Percentiles rank a stretch among this genome's conserved stretches.
Conservation (phyloP, 2,888 invertebrate genomes). For the Chrysolina oricalcia region DNA sequence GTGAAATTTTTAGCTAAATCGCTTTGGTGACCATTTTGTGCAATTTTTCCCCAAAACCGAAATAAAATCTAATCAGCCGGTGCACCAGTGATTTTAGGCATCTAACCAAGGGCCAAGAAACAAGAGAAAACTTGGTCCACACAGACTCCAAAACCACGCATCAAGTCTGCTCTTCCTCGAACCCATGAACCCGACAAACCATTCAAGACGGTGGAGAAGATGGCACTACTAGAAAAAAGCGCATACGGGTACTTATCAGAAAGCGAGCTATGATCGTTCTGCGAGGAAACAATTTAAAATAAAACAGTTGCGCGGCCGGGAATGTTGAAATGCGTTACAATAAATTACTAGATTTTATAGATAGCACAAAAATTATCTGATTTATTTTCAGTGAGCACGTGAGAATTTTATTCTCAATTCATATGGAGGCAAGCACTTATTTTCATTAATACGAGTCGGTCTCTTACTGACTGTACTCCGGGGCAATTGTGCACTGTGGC, state of each 20-base stretch:
- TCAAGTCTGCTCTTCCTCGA: neutral
- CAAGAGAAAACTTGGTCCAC: neutral
- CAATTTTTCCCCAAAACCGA: neutral
- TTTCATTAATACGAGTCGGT: constrained; percentile 54
- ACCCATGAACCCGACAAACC: neutral
- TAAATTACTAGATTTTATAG: constrained; percentile 61
- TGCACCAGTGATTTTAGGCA: too few relatives aligned
- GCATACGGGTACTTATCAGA: constrained; percentile 42
- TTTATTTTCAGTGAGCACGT: constrained; percentile 59
- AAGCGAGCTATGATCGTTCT: constrained; percentile 35
- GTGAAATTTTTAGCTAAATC: too few relatives aligned
- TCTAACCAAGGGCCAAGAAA: too few relatives aligned
- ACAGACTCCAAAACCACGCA: neutral
- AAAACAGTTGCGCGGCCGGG: constrained; percentile 51
- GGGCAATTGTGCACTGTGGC: constrained; percentile 14
- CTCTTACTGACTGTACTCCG: constrained; percentile 12
- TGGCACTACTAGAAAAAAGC: constrained; percentile 19
- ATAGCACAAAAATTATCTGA: constrained; percentile 61
- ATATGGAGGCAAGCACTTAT: constrained; percentile 48
- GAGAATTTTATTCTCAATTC: constrained; percentile 60
- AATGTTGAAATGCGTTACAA: constrained; percentile 60
- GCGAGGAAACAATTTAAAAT: constrained; percentile 53
- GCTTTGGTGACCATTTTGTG: too few relatives aligned
- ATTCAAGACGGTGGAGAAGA: neutral
- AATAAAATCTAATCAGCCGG: neutral